These are phyloP conservation scores for Geophilus truncorum DNA, from an alignment of 2,888 invertebrate species.

Conservation along the genomic window DNA sequence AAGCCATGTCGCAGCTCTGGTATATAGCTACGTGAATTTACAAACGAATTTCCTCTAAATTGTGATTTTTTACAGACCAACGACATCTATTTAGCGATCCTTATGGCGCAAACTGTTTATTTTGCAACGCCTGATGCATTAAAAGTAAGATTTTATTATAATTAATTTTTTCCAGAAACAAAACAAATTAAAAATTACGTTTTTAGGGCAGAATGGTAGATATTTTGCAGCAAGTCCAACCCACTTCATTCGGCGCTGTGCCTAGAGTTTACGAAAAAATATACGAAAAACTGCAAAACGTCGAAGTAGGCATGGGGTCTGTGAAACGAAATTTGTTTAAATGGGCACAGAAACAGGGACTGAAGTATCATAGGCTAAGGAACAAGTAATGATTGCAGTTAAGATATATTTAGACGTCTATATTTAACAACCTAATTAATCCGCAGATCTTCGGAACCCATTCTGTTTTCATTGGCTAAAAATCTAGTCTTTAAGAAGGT, in stretches of 20 bases:
- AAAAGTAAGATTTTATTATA: slow-evolving; percentile 46
- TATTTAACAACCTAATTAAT: not conserved
- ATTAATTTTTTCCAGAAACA: too few species aligned
- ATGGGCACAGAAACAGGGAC: slow-evolving; percentile 3
- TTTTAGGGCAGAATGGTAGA: slow-evolving; percentile 63
- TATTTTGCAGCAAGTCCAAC: slow-evolving; percentile 69
- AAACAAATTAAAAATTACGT: slow-evolving; percentile 44
- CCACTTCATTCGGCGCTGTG: slow-evolving; percentile 79
- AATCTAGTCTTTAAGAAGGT: slow-evolving; percentile 73
- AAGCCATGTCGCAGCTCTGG: not conserved
- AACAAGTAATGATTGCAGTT: not conserved
- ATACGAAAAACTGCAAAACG: slow-evolving; percentile 74
- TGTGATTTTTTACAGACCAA: slow-evolving; percentile 55
- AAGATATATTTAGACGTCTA: not conserved
- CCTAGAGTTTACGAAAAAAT: slow-evolving; percentile 94
- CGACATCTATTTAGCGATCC: slow-evolving; percentile 67
- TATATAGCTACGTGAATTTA: not conserved
- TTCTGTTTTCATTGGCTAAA: slow-evolving; percentile 46
- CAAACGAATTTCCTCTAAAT: slow-evolving; percentile 38
- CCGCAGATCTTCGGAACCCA: slow-evolving; percentile 13
- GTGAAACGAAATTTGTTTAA: not conserved
- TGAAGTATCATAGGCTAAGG: not conserved
- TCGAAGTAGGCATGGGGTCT: slow-evolving; percentile 50
- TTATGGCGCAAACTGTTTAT: slow-evolving; percentile 64
- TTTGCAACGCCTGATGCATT: slow-evolving; percentile 89